Percentiles rank a stretch among this genome's conserved stretches.
phyloP scores from a whole-genome alignment of 2,888 invertebrate genomes.

The Rhagophthalmus giganteus region DNA sequence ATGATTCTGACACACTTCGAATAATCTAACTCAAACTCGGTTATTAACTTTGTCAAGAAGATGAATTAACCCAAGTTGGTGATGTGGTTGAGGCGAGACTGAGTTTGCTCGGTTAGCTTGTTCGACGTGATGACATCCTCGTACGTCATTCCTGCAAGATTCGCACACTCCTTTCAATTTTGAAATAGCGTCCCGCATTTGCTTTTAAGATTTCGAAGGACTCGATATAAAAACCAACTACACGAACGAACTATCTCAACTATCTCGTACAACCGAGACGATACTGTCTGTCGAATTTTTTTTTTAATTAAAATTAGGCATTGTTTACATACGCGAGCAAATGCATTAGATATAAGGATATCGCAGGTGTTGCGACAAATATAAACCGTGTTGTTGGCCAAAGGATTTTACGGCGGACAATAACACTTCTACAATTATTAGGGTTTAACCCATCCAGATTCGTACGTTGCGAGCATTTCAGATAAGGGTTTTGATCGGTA shows the following conservation, averaged over 20 bases:
- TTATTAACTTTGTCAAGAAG: conserved; percentile 36
- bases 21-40: conserved; percentile 44
- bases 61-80: too few relatives aligned
- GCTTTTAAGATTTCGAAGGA: conserved; percentile 18
- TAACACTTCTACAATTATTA: conserved; percentile 20
- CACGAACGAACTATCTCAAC: conserved; percentile 13
- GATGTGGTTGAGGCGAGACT: conserved; percentile 37
- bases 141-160: conserved; percentile 11
- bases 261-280: background rate
- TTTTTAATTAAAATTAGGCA: too few relatives aligned
- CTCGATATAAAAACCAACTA: conserved; percentile 22
- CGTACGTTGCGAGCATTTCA: background rate
- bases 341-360: too few relatives aligned
- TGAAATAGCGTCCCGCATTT: conserved; percentile 22
- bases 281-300: too few relatives aligned
- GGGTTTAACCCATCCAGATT: conserved; percentile 3
- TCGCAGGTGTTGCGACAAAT: conserved; percentile 24
- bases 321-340: too few relatives aligned
- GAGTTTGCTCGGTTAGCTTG: conserved; percentile 49
- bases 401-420: conserved; percentile 21
- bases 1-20: conserved; percentile 31
- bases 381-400: conserved; percentile 11
- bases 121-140: conserved; percentile 39
- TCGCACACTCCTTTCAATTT: conserved; percentile 23
- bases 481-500: background rate